These are phyloP conservation scores for Neoitamus cyanurus DNA, from an alignment of 2,888 invertebrate species.

Conservation along the genomic window DNA sequence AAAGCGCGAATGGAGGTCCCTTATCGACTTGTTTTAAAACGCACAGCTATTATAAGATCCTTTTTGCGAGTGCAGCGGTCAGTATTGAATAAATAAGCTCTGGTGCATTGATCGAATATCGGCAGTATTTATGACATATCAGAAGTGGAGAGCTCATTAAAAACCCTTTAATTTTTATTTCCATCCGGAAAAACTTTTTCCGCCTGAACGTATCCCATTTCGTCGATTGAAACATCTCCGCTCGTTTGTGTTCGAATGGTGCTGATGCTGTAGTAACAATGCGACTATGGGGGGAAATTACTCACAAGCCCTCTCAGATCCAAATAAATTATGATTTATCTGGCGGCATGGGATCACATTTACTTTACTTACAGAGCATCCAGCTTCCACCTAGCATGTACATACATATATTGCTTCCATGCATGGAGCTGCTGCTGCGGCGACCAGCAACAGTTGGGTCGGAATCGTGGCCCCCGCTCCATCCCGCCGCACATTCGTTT, in stretches of 20 bases:
- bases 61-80: too few species aligned
- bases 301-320: constrained; percentile 10
- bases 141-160: not conserved
- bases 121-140: not conserved
- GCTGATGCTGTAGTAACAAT: not conserved
- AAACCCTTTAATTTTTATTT: not conserved
- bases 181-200: not conserved
- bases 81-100: not conserved
- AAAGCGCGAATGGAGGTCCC: too few species aligned
- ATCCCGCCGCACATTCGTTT: not conserved
- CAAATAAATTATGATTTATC: constrained; percentile 47
- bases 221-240: not conserved
- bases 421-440: not conserved
- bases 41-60: too few species aligned
- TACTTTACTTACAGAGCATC: constrained; percentile 2
- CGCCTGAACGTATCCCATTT: not conserved
- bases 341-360: constrained; percentile 9
- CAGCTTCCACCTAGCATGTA: not conserved
- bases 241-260: not conserved
- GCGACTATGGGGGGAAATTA: constrained; percentile 29
- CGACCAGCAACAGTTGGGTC: constrained; percentile 34
- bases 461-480: not conserved
- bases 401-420: not conserved
- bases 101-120: not conserved
- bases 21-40: too few species aligned